Percentiles rank a stretch among this genome's conserved stretches.
These are phyloP conservation scores for Harpegnathos saltator DNA, from an alignment of 1,140 invertebrate species.

Conservation along the genomic window DNA sequence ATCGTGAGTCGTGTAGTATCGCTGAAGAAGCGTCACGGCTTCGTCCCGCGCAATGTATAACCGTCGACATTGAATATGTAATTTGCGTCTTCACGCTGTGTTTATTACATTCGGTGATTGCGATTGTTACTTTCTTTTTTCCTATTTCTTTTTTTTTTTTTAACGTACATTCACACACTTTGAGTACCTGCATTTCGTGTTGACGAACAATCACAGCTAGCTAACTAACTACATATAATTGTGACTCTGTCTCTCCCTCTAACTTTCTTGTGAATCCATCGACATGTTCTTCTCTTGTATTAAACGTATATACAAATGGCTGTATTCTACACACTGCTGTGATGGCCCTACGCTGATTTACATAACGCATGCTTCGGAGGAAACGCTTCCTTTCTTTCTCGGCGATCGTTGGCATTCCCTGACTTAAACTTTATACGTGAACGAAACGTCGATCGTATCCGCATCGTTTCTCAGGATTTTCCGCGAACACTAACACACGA, in stretches of 20 bases:
- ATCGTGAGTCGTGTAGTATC: conserved; percentile 4
- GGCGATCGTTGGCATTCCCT: not conserved
- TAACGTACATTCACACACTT: conserved; percentile 5
- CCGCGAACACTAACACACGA: conserved; percentile 39
- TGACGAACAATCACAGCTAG: conserved; percentile 28
- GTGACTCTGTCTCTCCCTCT: too few relatives aligned
- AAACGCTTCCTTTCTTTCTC: not conserved
- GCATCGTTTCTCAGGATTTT: conserved; percentile 60
- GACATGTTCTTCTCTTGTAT: conserved; percentile 33
- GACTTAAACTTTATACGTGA: conserved; percentile 12
- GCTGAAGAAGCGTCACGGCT: not conserved
- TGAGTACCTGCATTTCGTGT: conserved; percentile 13
- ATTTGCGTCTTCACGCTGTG: not conserved
- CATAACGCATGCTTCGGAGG: conserved; percentile 3
- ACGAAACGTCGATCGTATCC: conserved; percentile 32
- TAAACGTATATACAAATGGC: not conserved
- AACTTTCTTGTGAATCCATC: conserved; percentile 41
- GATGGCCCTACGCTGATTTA: not conserved
- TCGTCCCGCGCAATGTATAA: not conserved
- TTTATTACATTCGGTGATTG: conserved; percentile 30
- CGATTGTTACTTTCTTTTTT: conserved; percentile 8
- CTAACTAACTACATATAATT: not conserved
- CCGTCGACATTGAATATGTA: conserved; percentile 1
- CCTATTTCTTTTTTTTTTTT: too few relatives aligned
- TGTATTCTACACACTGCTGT: conserved; percentile 30